Evolutionary conservation across 2,888 invertebrate species (phyloP).

Genomic region (Zelleria hepariella): DNA sequence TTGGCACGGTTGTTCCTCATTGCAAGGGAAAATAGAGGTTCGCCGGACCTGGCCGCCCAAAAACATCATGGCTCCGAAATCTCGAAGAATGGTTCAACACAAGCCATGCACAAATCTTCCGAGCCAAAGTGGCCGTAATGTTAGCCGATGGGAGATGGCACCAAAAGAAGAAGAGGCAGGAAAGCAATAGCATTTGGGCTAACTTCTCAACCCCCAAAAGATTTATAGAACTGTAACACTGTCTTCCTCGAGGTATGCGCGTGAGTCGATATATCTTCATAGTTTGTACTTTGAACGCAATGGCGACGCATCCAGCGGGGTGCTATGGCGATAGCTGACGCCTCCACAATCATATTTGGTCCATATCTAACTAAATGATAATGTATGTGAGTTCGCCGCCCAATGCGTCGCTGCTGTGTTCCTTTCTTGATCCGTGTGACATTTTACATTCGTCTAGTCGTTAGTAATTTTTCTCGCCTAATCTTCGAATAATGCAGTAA

Average conservation of each 20-base stretch:
- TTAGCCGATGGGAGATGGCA: no score
- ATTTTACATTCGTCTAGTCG: slow-evolving; percentile 43
- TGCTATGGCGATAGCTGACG: background rate
- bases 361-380: background rate
- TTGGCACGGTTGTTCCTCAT: no score
- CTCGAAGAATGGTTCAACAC: no score
- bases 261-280: background rate
- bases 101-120: no score
- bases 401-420: background rate
- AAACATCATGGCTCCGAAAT: no score
- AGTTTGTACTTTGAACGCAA: background rate
- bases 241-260: slow-evolving; percentile 7
- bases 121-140: no score
- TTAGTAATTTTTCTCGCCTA: slow-evolving; percentile 63
- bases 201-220: no score
- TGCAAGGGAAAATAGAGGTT: no score
- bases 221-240: no score
- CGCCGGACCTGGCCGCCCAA: no score
- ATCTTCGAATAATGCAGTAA: slow-evolving; percentile 57
- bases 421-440: background rate
- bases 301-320: background rate
- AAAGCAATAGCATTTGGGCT: no score
- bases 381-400: background rate
- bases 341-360: background rate
- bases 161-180: background rate